Evolutionary conservation across 2,113 vertebrate species (phyloP), one percentile per base, ranked within the genome.

Genomic region (Nycticryphes semicollaris): DNA sequence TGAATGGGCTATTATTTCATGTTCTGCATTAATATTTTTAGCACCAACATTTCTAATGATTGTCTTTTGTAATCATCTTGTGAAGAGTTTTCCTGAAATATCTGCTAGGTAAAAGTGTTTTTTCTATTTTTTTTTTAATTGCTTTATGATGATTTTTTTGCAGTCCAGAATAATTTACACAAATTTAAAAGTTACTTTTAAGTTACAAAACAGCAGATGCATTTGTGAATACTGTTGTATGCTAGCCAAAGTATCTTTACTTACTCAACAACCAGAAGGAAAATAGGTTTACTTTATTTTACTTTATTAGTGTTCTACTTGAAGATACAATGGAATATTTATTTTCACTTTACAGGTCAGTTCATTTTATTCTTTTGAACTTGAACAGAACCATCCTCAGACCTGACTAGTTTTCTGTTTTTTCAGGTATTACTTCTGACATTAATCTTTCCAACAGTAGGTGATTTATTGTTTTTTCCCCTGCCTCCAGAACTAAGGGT

Each of bases 11-110:
- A 89, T 83, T 91, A 87, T 89, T 96, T 94, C 25, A 50, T 82
- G 48, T 53, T 91, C 66, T 87, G 19, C 48, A 87, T 87, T 91
- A 90, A 81, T 97, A 92, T 92, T 96, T 96, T 96, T 96, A 93
- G 77, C 45, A 89, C 33, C 20, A 79, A 14, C 17, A 31, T 77
- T 95, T 93, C 30, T 68, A 91, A 68, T 89, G 9, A 76, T 84
- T 80, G 53, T 35, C 64, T 80, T 92, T 86, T 72, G 37, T 92
- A 94, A 87, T 92, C 15, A 53, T 16, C 12, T 10, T 68, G 7
- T 76, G 45, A 94, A 68, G 21, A 82, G 47, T 63, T 89, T 89
- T 85, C 74, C 60, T 80, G 50, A 91, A 95, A 62, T 92, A 90
- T 45, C 64, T 81, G 5, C 3, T 2, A 67, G 20, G 19, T 69